Percentiles rank a stretch among this genome's conserved stretches.
Conservation (phyloP, 2,888 invertebrate species). For the Eupithecia vulgata region DNA sequence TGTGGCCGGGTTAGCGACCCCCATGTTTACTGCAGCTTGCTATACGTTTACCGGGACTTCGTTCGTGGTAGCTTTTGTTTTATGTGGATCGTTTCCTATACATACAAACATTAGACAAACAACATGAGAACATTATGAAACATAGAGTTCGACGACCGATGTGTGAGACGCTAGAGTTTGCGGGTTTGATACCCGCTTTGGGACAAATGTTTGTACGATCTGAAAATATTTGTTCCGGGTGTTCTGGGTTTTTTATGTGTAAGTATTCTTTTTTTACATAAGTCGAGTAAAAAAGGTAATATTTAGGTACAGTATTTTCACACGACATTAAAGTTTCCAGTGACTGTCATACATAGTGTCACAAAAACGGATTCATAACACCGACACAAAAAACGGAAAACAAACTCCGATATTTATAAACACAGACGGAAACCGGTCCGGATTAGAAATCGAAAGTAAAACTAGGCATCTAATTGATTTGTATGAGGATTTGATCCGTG, state of each 20-base stretch:
- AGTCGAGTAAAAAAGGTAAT: too few species aligned
- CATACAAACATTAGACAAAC: too few species aligned
- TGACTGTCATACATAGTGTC: not conserved
- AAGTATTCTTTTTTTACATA: too few species aligned
- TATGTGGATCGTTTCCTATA: not conserved
- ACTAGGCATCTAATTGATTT: not conserved
- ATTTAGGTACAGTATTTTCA: not conserved
- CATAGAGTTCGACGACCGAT: too few species aligned
- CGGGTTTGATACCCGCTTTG: too few species aligned
- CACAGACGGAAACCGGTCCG: slow-evolving; percentile 7
- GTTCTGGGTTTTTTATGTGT: too few species aligned
- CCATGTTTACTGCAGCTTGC: slow-evolving; percentile 18
- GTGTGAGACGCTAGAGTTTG: too few species aligned
- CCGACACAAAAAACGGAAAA: not conserved
- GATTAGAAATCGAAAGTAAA: slow-evolving; percentile 10
- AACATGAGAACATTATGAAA: too few species aligned
- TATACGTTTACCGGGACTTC: not conserved
- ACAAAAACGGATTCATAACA: not conserved
- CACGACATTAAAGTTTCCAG: not conserved
- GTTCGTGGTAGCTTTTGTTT: not conserved
- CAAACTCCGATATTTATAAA: slow-evolving; percentile 9
- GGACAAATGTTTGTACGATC: too few species aligned
- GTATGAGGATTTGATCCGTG: slow-evolving; percentile 1
- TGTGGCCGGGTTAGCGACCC: slow-evolving; percentile 24
- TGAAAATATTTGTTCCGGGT: too few species aligned